These are phyloP conservation scores for Hyperoplus immaculatus DNA, from an alignment of 2,797 vertebrate genomes.

Conservation along the genomic window DNA sequence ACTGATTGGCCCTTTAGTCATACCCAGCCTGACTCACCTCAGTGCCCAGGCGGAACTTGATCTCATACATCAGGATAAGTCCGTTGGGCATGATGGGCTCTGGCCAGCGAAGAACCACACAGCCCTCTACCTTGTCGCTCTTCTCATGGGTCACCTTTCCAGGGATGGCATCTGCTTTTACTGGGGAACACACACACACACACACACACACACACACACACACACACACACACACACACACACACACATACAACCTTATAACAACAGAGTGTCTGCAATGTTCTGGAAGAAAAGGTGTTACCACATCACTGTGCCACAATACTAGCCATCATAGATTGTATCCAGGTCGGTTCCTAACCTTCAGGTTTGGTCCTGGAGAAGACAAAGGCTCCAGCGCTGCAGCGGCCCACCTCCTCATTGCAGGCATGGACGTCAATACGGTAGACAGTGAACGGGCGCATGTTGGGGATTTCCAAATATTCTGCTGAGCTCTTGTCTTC, in stretches of 20 bases:
- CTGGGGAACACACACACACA: slow-evolving; percentile 77
- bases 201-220: slow-evolving; percentile 52
- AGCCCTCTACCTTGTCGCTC: slow-evolving; percentile 90
- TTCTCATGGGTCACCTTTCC: slow-evolving; percentile 89
- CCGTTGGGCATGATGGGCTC: slow-evolving; percentile 94
- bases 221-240: slow-evolving; percentile 48
- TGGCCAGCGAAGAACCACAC: slow-evolving; percentile 91
- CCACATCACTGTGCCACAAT: background rate
- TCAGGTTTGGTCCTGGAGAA: slow-evolving; percentile 97
- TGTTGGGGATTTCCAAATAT: slow-evolving; percentile 89
- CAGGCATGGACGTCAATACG: slow-evolving; percentile 98
- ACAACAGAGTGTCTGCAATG: background rate
- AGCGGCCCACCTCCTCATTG: slow-evolving; percentile 93
- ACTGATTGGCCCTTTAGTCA: background rate
- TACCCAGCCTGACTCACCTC: slow-evolving; percentile 87
- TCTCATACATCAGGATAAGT: slow-evolving; percentile 97
- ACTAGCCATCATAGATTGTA: background rate
- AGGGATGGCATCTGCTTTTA: slow-evolving; percentile 95
- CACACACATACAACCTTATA: slow-evolving; percentile 4
- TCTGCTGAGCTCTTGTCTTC: slow-evolving; percentile 89
- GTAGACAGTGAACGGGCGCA: slow-evolving; percentile 96
- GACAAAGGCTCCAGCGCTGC: slow-evolving; percentile 95
- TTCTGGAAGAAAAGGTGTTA: background rate
- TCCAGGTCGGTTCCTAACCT: slow-evolving; percentile 80
- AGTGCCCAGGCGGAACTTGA: slow-evolving; percentile 90